phyloP scores from a whole-genome alignment of 1,140 invertebrate genomes.

The Helicoverpa armigera region DNA sequence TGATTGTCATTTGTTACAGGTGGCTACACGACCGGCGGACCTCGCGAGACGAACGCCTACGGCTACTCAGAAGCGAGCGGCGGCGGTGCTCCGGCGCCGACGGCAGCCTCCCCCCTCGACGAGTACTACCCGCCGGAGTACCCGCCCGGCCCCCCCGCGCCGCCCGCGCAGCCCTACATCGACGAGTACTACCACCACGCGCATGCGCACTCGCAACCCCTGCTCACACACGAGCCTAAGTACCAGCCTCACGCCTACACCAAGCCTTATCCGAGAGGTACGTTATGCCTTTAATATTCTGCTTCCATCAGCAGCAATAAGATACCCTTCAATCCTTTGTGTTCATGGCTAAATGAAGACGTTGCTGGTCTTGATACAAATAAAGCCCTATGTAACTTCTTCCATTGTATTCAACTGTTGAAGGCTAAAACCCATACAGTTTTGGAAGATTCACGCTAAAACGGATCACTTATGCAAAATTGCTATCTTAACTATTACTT shows the following conservation, averaged over 20 bases:
- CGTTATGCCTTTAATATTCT: constrained; percentile 53
- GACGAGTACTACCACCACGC: constrained; percentile 83
- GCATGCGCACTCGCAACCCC: constrained; percentile 88
- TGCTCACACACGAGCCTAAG: constrained; percentile 89
- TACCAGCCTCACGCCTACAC: constrained; percentile 89
- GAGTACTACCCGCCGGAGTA: constrained; percentile 84
- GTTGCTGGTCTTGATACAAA: too few relatives aligned
- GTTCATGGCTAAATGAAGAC: too few relatives aligned
- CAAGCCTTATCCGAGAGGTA: constrained; percentile 90
- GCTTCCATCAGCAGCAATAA: too few relatives aligned
- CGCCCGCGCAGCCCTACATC: constrained; percentile 76
- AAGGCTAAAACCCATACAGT: too few relatives aligned
- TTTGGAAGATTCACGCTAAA: too few relatives aligned
- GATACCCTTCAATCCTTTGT: too few relatives aligned
- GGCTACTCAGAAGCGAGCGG: constrained; percentile 77
- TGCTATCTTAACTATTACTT: too few relatives aligned
- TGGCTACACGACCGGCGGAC: constrained; percentile 84
- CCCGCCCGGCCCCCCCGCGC: constrained; percentile 68
- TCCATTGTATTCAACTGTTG: too few relatives aligned
- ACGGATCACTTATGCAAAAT: too few relatives aligned
- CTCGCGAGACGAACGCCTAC: constrained; percentile 79
- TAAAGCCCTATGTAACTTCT: too few relatives aligned
- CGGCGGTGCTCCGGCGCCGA: constrained; percentile 69
- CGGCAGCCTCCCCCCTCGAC: constrained; percentile 77
- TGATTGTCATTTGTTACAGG: constrained; percentile 67